Base-by-base conservation (phyloP, 2,113 vertebrate genomes). In the Vimba vimba region DNA sequence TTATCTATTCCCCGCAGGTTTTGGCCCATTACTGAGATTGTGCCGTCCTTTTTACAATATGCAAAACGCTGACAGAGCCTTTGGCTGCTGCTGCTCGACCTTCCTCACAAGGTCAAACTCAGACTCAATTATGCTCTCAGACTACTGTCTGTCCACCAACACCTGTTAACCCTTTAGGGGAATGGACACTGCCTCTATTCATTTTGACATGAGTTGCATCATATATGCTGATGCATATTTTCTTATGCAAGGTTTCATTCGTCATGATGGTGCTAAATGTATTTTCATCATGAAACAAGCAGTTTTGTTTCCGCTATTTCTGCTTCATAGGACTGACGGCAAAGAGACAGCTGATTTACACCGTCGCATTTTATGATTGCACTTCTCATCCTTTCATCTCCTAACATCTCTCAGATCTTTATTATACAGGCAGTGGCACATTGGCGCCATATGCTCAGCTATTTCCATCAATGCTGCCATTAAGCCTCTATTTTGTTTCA, bases 21-120 rank as follows among this genome's bases (percentile, higher is more conserved):
- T 90, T 87, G 64, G 82, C 91, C 93, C 93, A 91, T 93, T 93
- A 92, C 92, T 78, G 89, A 87, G 75, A 93, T 91, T 89, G 91
- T 93, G 92, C 90, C 91, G 86, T 93, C 93, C 90, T 92, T 94
- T 95, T 89, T 92, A 94, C 91, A 94, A 95, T 94, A 95, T 95
- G 94, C 93, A 95, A 94, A 94, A 93, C 55, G 94, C 95, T 95
- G 94, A 95, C 93, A 88, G 92, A 93, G 94, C 94, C 93, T 94
- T 94, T 93, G 94, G 94, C 94, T 94, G 94, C 94, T 95, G 94
- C 93, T 92, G 93, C 94, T 92, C 92, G 93, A 95, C 95, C 95
- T 95, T 95, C 93, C 91, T 91, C 89, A 92, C 92, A 94, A 95
- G 94, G 94, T 95, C 94, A 92, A 93, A 92, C 93, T 89, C 92